phyloP scores from a whole-genome alignment of 2,888 invertebrate species.

The Drosophila formosana region DNA sequence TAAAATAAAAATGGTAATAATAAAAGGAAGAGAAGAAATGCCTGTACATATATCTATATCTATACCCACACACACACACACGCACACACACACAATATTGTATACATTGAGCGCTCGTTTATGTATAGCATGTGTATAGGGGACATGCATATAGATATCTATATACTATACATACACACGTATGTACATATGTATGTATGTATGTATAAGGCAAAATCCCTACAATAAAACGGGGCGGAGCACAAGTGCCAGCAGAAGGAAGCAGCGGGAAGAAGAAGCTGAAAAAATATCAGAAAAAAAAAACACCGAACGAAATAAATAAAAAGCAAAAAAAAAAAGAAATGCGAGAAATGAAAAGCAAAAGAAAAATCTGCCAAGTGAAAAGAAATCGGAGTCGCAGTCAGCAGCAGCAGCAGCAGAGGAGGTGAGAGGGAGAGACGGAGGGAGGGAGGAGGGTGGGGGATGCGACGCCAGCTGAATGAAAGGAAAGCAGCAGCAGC shows the following conservation, averaged over 20 bases:
- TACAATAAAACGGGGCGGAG: constrained; percentile 82
- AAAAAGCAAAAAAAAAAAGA: constrained; percentile 26
- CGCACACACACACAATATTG: constrained; percentile 57
- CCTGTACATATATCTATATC: constrained; percentile 37
- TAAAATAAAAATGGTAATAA: constrained; percentile 23
- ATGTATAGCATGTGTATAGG: constrained; percentile 51
- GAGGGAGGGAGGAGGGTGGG: constrained; percentile 15
- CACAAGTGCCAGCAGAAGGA: constrained; percentile 67
- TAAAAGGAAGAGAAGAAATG: constrained; percentile 35
- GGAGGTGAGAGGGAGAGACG: constrained; percentile 4
- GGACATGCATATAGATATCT: constrained; percentile 20
- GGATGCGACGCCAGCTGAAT: constrained; percentile 40
- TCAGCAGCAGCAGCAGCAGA: constrained; percentile 24
- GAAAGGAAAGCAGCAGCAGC: constrained; percentile 64
- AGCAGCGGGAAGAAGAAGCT: constrained; percentile 25
- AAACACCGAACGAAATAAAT: constrained; percentile 28
- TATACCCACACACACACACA: constrained; percentile 66
- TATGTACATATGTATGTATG: constrained; percentile 9
- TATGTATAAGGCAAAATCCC: constrained; percentile 72
- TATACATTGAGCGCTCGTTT: constrained; percentile 61
- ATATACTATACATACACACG: constrained; percentile 14
- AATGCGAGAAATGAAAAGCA: constrained; percentile 69
- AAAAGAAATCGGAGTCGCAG: constrained; percentile 79
- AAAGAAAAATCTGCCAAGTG: constrained; percentile 81
- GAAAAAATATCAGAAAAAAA: constrained; percentile 47